Conservation (phyloP, 2,113 vertebrate genomes). For the Muscicapa adusta region DNA sequence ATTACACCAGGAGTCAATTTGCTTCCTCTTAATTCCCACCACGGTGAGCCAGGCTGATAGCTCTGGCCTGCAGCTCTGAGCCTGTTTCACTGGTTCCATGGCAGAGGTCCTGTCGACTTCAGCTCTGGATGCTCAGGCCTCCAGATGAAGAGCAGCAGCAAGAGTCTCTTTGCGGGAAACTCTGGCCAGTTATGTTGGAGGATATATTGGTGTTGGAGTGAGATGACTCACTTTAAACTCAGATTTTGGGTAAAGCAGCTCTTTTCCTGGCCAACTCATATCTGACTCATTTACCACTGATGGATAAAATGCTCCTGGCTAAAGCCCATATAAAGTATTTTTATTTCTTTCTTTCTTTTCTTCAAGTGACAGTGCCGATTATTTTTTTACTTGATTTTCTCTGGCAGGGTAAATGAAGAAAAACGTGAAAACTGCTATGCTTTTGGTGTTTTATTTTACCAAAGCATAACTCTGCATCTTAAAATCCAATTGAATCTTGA, state of each 20-base stretch:
- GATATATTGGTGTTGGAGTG: constrained; percentile 76
- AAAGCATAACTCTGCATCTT: constrained; percentile 37
- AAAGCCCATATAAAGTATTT: constrained; percentile 71
- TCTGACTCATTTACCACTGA: constrained; percentile 82
- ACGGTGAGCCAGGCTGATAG: neutral
- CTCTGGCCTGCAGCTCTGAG: neutral
- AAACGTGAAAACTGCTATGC: neutral
- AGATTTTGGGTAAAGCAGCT: constrained; percentile 76
- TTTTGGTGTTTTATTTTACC: constrained; percentile 23
- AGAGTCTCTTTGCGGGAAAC: constrained; percentile 61
- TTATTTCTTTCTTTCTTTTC: constrained; percentile 60
- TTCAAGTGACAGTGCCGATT: constrained; percentile 58
- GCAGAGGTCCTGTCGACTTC: neutral
- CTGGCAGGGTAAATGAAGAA: constrained; percentile 32
- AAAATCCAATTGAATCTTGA: constrained; percentile 6
- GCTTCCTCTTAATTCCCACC: neutral
- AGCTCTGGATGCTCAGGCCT: neutral
- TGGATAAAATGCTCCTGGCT: constrained; percentile 78
- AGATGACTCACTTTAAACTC: constrained; percentile 78
- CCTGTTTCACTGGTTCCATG: neutral
- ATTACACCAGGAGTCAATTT: neutral
- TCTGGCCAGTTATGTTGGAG: constrained; percentile 75
- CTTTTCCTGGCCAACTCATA: constrained; percentile 79
- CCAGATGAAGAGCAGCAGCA: constrained; percentile 63
- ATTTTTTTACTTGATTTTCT: constrained; percentile 60